Percentiles rank a stretch among this genome's conserved stretches.
Conservation (phyloP, 2,888 invertebrate genomes). For the Anarsia innoxiella region DNA sequence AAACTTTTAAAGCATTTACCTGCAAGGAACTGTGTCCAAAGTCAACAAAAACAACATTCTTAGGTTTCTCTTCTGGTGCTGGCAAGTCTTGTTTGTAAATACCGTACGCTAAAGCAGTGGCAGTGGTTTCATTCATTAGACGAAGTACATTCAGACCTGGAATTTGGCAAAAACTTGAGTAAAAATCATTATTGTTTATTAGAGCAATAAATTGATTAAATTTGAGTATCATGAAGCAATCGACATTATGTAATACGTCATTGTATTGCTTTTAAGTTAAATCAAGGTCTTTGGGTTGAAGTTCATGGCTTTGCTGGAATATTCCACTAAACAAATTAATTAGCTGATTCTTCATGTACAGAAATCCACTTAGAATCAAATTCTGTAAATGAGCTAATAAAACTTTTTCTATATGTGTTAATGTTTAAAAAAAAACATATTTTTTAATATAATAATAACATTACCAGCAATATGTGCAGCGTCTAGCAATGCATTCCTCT, state of each 20-base stretch:
- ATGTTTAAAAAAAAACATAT: neutral
- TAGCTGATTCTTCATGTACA: too few species aligned
- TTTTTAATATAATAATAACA: neutral
- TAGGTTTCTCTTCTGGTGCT: constrained; percentile 88
- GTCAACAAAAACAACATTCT: constrained; percentile 97
- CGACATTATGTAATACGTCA: too few species aligned
- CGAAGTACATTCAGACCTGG: constrained; percentile 91
- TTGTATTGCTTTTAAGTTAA: neutral
- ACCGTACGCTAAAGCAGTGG: constrained; percentile 96
- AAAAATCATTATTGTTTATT: neutral
- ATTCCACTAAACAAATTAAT: neutral
- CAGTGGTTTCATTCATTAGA: constrained; percentile 97
- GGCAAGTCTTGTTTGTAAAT: constrained; percentile 99
- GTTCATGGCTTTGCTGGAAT: neutral
- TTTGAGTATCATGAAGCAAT: too few species aligned
- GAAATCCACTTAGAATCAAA: neutral
- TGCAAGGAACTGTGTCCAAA: constrained; percentile 95
- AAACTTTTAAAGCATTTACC: constrained; percentile 53
- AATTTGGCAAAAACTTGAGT: constrained; percentile 12
- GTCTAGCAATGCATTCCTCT: constrained; percentile 92
- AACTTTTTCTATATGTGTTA: neutral
- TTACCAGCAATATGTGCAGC: constrained; percentile 92
- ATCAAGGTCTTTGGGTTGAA: neutral
- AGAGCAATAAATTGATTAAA: neutral
- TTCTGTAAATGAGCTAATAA: neutral